Percentiles rank a stretch among this genome's conserved stretches.
Evolutionary conservation across 2,888 invertebrate genomes (phyloP).

Genomic region (Mycogona germanica): DNA sequence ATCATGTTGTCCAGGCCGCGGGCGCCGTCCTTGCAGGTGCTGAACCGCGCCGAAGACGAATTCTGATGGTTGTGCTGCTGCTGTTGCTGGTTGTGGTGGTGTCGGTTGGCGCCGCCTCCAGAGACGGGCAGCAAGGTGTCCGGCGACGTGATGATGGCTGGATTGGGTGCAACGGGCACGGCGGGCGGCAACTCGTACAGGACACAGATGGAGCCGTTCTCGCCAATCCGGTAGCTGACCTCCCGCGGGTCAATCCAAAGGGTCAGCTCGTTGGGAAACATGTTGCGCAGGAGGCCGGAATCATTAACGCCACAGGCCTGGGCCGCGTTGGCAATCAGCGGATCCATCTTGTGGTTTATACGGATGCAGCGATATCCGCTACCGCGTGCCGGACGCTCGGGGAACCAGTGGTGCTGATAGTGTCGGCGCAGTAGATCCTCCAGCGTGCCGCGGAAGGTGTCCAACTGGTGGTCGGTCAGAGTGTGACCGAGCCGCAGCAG

Average conservation of each 20-base stretch:
- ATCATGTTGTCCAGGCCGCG: slow-evolving; percentile 22
- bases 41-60: slow-evolving; percentile 12
- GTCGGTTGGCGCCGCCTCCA: no score
- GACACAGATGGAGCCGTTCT: slow-evolving; percentile 49
- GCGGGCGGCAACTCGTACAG: no score
- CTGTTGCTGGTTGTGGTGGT: slow-evolving; percentile 11
- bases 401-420: slow-evolving; percentile 59
- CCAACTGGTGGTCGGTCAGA: slow-evolving; percentile 33
- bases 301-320: slow-evolving; percentile 48
- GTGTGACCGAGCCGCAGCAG: slow-evolving; percentile 32
- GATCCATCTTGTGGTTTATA: slow-evolving; percentile 57
- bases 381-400: slow-evolving; percentile 54
- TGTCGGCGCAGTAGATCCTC: slow-evolving; percentile 38
- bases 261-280: slow-evolving; percentile 55
- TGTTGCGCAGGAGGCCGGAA: slow-evolving; percentile 40
- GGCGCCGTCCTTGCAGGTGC: slow-evolving; percentile 25
- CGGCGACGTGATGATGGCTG: no score
- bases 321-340: slow-evolving; percentile 51
- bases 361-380: slow-evolving; percentile 58
- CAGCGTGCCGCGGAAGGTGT: slow-evolving; percentile 38
- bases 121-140: no score
- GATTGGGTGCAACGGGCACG: no score
- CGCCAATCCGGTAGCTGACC: slow-evolving; percentile 52
- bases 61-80: not conserved
- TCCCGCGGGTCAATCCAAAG: slow-evolving; percentile 65